Conservation (phyloP, 2,113 vertebrate genomes). For the Circaetus cinerascens region DNA sequence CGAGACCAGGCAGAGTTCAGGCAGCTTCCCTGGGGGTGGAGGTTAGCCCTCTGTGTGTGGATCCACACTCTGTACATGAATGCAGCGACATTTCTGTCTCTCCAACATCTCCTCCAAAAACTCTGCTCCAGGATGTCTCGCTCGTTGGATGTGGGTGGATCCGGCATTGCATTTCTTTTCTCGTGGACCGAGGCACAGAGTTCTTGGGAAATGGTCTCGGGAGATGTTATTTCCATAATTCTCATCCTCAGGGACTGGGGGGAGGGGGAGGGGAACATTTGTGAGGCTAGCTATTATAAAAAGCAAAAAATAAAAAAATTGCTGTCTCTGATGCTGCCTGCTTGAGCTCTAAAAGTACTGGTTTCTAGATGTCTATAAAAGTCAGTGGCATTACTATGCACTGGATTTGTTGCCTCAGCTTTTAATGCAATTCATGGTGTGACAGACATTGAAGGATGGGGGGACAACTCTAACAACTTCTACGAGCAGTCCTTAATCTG, state of each 20-base stretch:
- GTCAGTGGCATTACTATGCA: background rate
- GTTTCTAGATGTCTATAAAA: background rate
- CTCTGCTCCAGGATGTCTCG: background rate
- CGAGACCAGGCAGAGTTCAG: background rate
- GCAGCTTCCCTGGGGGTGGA: background rate
- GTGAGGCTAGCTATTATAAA: background rate
- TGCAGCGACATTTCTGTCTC: background rate
- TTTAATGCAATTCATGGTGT: background rate
- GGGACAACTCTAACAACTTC: background rate
- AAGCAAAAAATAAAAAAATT: background rate
- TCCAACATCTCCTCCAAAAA: background rate
- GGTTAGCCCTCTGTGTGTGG: background rate
- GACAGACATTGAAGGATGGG: background rate
- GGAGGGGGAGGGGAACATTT: background rate
- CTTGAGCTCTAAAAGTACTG: background rate
- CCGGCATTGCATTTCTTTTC: background rate
- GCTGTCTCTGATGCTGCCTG: background rate
- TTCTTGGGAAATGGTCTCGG: constrained; percentile 39
- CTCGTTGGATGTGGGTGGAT: background rate
- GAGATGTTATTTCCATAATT: background rate
- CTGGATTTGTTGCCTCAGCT: background rate
- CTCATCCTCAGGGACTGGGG: background rate
- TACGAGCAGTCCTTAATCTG: background rate
- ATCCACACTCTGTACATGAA: background rate
- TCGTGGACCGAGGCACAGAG: background rate